Base-by-base conservation (phyloP, 2,888 invertebrate genomes). In the Caenorhabditis sp. region DNA sequence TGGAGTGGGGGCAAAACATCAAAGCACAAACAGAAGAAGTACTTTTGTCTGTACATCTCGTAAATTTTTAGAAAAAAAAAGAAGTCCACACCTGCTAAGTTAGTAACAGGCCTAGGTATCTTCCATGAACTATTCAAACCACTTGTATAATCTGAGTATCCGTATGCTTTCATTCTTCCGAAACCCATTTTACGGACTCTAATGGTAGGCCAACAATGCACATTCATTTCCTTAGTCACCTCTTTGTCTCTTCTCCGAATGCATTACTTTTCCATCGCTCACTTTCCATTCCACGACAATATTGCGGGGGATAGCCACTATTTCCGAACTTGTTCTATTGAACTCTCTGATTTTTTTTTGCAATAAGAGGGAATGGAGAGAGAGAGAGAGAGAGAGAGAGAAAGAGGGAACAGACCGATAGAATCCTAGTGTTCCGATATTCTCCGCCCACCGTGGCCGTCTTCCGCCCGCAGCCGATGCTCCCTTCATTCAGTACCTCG, bases 401-500 rank as follows among this genome's bases (percentile, higher is more conserved):
- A 20, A 17, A 6, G 22, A 35, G 17, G 22, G 43, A 13, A 22
- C 6, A 58, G 56, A 45, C 32, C 20, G 59, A 24, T 30, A 55
- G 37, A 53, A 30, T 9, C 35, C 35, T 32, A n/a, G 66, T 27
- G 61, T 71, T 59, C 71, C 71, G 77, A 77, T 71, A 65, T 71
- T 77, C 62, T 39, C 71, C 77, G 77, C 77, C 77, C 71, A 17
- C 50, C 43, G 15, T 24, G 39, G 62, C 26, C 55, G 32, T 26
- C 45, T 56, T 50, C 53, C 63, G 55, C 32, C 55, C 50, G 35
- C 59, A 56, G 37, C 11, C 46, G 55, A 13, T 71, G 76, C 76
- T 76, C 68, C 63, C 37, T 53, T 70, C 66, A 74, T 74, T 70
- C 63, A 27, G 53, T 37, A 37, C 58, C 37, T 11, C 52, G 41